These are phyloP conservation scores for Loxodonta africana DNA, from an alignment of 2,113 vertebrate species.

Conservation along the genomic window DNA sequence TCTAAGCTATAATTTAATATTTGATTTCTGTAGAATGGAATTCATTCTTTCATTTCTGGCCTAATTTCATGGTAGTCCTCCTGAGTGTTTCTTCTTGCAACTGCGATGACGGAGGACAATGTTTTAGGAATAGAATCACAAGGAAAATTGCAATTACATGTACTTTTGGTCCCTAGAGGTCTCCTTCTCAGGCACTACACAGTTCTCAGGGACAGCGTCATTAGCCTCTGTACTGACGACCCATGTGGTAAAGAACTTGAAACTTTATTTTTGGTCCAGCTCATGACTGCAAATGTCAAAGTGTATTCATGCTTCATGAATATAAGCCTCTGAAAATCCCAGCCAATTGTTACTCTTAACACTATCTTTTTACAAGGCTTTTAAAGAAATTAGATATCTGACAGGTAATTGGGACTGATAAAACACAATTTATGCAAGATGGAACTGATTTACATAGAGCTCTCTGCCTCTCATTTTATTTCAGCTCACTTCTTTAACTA, in stretches of 20 bases:
- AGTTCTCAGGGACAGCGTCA: neutral
- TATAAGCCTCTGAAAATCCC: neutral
- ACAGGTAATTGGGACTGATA: neutral
- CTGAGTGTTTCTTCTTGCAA: neutral
- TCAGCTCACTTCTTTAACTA: neutral
- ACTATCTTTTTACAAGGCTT: neutral
- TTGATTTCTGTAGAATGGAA: neutral
- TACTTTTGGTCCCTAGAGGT: neutral
- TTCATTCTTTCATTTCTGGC: neutral
- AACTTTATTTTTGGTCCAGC: neutral
- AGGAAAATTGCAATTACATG: neutral
- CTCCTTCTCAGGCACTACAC: neutral
- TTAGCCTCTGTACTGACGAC: neutral
- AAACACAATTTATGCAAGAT: too few relatives aligned
- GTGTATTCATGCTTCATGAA: neutral
- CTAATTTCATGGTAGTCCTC: neutral
- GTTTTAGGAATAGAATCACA: constrained; percentile 10
- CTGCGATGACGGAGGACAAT: neutral
- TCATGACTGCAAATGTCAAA: neutral
- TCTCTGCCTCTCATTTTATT: neutral
- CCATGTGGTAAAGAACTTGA: neutral
- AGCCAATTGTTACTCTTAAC: neutral
- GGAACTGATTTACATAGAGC: neutral
- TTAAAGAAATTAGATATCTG: neutral
- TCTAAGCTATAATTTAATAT: neutral